These are phyloP conservation scores for Idaea aversata DNA, from an alignment of 2,888 invertebrate species.

Conservation along the genomic window DNA sequence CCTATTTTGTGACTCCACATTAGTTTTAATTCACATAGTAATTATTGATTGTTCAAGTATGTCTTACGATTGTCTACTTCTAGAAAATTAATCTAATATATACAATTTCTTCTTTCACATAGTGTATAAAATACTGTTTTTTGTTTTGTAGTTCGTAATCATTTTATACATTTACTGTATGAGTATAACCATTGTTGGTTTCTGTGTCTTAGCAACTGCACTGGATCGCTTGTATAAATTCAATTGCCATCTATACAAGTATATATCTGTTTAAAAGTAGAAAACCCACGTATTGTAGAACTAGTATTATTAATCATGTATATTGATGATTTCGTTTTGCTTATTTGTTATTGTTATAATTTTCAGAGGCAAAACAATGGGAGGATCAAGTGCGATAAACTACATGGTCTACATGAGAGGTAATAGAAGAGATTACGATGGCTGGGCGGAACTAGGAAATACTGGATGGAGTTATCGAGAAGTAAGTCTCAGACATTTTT, in stretches of 20 bases:
- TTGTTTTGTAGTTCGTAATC: too few relatives aligned
- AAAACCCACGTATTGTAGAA: too few relatives aligned
- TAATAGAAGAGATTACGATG: slow-evolving; percentile 81
- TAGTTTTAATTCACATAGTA: background rate
- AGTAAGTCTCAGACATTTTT: slow-evolving; percentile 38
- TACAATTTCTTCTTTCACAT: too few relatives aligned
- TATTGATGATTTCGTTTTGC: background rate
- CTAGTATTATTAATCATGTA: background rate
- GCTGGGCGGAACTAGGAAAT: slow-evolving; percentile 83
- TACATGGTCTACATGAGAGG: slow-evolving; percentile 84
- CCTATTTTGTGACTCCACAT: background rate
- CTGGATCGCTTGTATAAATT: too few relatives aligned
- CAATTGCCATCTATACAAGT: too few relatives aligned
- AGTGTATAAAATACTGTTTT: too few relatives aligned
- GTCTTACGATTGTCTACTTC: background rate
- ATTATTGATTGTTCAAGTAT: background rate
- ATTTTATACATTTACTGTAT: too few relatives aligned
- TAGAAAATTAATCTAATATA: too few relatives aligned
- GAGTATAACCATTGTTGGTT: too few relatives aligned
- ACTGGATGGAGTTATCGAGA: slow-evolving; percentile 83
- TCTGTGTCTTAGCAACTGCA: too few relatives aligned
- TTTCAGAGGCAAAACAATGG: slow-evolving; percentile 82
- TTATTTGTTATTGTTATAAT: background rate
- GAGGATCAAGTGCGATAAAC: slow-evolving; percentile 84
- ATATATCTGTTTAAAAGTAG: too few relatives aligned